phyloP scores from a whole-genome alignment of 2,888 invertebrate genomes.

The Elegia similella region DNA sequence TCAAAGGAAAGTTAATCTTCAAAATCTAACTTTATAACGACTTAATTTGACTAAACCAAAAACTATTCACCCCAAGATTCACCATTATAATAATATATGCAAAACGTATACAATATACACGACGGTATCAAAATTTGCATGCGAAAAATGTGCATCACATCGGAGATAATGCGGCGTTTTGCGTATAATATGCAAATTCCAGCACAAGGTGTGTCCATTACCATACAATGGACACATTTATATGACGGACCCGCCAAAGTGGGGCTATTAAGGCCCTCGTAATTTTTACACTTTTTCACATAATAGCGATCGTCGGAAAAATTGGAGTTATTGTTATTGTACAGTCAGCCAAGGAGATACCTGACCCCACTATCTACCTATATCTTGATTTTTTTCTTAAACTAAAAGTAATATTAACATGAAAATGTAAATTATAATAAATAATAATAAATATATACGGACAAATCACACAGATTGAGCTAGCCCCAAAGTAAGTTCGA shows the following conservation, averaged over 20 bases:
- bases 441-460: no score
- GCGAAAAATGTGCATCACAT: constrained; percentile 33
- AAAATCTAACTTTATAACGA: not conserved
- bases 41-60: not conserved
- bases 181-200: constrained; percentile 45
- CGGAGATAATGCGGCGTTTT: constrained; percentile 30
- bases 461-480: no score
- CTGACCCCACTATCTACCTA: no score
- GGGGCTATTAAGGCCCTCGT: constrained; percentile 31
- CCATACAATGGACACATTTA: constrained; percentile 42
- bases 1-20: not conserved
- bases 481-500: no score
- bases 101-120: constrained; percentile 23
- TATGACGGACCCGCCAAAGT: constrained; percentile 42
- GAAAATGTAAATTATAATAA: no score
- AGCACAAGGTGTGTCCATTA: constrained; percentile 43
- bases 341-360: no score
- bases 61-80: constrained; percentile 10
- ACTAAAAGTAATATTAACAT: no score
- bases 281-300: constrained; percentile 29
- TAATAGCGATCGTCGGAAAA: constrained; percentile 5
- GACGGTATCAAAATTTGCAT: constrained; percentile 30
- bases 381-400: no score
- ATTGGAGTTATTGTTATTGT: not conserved
- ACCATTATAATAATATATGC: constrained; percentile 22